Evolutionary conservation across 2,888 invertebrate genomes (phyloP), one percentile per base, ranked within the genome.

Genomic region (Portevinia maculata): DNA sequence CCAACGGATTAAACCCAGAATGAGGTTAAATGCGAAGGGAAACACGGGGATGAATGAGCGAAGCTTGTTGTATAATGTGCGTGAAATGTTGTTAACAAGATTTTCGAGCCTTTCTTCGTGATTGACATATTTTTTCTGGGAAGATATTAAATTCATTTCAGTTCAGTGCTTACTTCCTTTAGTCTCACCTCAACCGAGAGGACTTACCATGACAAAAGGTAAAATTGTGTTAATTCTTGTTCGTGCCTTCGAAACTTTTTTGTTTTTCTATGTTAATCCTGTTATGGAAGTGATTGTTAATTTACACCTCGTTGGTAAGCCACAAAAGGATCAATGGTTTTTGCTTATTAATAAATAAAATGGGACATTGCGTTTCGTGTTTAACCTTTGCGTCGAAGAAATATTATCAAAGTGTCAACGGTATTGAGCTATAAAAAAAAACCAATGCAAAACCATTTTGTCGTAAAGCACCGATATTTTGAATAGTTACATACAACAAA

Each of bases 221-320:
- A 37, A 62, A 50, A 50, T 64, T 55, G 53, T 48, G 21, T 15
- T 55, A 70, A 62, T 62, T 62, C 62, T 55, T 70, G 32, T 62
- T 28, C 13, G 62, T 55, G 41, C 39, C 19, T 30, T 48, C 44
- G 53, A 15, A 62, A 62, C 30, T 60, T 76, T 62, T 46, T 69
- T 60, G 13, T 39, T 13, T n/a, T 5, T 37, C 39, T 57, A 21
- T 32, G 59, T 60, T 75, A 75, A 75, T 69, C 59, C 69, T 44
- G 17, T 55, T 19, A 7, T 15, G 28, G 28, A 28, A 34, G 52
- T 46, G 60, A 30, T 44, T 52, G 60, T 37, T 67, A 75, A 75
- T 69, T 75, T 69, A 60, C 44, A 60, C 60, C 44, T 60, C 60
- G 53, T 7, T 60, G 62, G 17, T 57, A 48, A 30, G 11, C 9